A percentile compares a stretch with the other conserved stretches of the same genome.
phyloP scores from a whole-genome alignment of 2,113 vertebrate species.

The Paracanthobrama guichenoti region DNA sequence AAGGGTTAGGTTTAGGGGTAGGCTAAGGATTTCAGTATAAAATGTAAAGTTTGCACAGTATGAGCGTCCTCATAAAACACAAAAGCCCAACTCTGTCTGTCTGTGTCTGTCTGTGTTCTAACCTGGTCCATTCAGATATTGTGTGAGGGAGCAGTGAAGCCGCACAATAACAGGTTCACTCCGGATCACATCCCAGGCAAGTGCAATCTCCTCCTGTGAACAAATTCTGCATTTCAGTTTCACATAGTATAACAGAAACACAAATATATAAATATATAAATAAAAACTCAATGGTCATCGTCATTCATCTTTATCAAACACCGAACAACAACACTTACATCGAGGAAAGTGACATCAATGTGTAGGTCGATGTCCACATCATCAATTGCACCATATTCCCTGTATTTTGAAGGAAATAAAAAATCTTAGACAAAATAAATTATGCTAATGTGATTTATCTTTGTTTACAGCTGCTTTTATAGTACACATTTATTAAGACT shows the following conservation, averaged over 20 bases:
- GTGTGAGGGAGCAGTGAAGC: constrained; percentile 88
- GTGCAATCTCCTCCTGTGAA: constrained; percentile 87
- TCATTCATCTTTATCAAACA: neutral
- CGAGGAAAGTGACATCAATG: constrained; percentile 90
- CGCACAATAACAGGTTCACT: constrained; percentile 88
- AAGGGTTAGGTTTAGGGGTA: too few relatives aligned
- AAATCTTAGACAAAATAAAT: neutral
- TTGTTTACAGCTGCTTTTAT: neutral
- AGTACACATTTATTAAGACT: neutral
- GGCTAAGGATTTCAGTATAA: too few relatives aligned
- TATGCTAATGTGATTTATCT: neutral
- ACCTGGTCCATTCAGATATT: constrained; percentile 91
- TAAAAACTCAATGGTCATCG: neutral
- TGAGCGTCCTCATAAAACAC: too few relatives aligned
- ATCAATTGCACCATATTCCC: constrained; percentile 94
- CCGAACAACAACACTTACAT: constrained; percentile 79
- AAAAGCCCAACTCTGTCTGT: neutral
- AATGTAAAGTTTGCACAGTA: too few relatives aligned
- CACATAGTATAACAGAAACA: neutral
- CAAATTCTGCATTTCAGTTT: constrained; percentile 42
- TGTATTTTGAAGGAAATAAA: constrained; percentile 58
- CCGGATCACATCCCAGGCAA: constrained; percentile 89
- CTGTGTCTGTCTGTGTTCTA: constrained; percentile 58
- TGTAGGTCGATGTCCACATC: constrained; percentile 92
- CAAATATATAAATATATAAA: neutral